Percentiles rank a stretch among this genome's conserved stretches.
Conservation (phyloP, 2,888 invertebrate species). For the Enchytraeus crypticus region DNA sequence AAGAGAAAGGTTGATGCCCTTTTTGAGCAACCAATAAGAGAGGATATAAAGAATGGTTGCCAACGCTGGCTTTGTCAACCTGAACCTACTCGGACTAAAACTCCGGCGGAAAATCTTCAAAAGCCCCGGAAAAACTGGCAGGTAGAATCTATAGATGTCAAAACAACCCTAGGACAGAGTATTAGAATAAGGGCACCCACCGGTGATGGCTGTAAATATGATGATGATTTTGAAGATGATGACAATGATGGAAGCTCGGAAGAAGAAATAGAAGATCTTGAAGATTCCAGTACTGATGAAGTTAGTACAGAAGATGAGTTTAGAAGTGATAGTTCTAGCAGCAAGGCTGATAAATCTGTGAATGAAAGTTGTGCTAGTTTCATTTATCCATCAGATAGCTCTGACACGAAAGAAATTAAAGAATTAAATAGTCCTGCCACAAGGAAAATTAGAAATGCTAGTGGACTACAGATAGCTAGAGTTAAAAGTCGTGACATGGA, state of each 20-base stretch:
- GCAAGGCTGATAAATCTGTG: neutral
- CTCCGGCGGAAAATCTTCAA: slow-evolving; percentile 38
- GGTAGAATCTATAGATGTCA: slow-evolving; percentile 40
- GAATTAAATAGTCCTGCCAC: neutral
- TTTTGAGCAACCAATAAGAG: neutral
- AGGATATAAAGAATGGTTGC: too few species aligned
- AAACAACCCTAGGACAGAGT: slow-evolving; percentile 37
- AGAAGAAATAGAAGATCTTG: neutral
- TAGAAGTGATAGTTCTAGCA: too few species aligned
- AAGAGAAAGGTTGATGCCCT: slow-evolving; percentile 10
- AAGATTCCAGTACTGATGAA: neutral
- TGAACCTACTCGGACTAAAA: slow-evolving; percentile 20
- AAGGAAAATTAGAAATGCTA: neutral
- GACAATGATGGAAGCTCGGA: neutral
- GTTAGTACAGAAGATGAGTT: neutral
- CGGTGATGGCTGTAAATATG: slow-evolving; percentile 38
- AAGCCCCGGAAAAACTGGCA: slow-evolving; percentile 39
- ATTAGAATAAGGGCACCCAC: slow-evolving; percentile 28
- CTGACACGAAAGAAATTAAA: neutral
- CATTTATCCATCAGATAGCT: neutral
- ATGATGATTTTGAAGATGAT: slow-evolving; percentile 38
- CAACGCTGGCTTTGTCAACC: too few species aligned
- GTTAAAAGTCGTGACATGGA: neutral
- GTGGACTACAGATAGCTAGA: neutral
- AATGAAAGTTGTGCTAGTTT: neutral